Percentiles rank a stretch among this genome's conserved stretches.
These are phyloP conservation scores for Drosophila eugracilis DNA, from an alignment of 1,140 invertebrate species.

Conservation along the genomic window DNA sequence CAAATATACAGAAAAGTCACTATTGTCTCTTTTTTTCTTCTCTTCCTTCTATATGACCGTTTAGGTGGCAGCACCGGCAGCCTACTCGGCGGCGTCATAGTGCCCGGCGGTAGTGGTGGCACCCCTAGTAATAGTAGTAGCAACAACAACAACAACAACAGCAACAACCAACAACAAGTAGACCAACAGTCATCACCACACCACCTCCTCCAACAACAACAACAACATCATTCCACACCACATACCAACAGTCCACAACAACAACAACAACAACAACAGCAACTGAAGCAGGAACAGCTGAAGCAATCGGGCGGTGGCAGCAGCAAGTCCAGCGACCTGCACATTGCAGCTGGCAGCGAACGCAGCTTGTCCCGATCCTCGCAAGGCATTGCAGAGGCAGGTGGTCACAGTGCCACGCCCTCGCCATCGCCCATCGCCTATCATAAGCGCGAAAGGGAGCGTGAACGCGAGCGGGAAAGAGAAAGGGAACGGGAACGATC, in stretches of 20 bases:
- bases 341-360: constrained; percentile 50
- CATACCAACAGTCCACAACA: constrained; percentile 56
- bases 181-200: constrained; percentile 48
- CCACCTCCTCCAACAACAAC: constrained; percentile 57
- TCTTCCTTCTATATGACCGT: constrained; percentile 82
- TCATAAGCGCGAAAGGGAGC: constrained; percentile 29
- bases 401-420: constrained; percentile 53
- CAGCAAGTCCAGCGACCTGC: constrained; percentile 38
- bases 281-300: constrained; percentile 41
- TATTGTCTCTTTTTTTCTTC: constrained; percentile 85
- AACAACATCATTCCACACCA: constrained; percentile 73
- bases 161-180: constrained; percentile 67
- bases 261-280: too few relatives aligned
- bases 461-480: constrained; percentile 35
- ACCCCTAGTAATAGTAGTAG: constrained; percentile 78
- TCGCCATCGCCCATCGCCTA: constrained; percentile 52
- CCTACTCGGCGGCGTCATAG: constrained; percentile 84
- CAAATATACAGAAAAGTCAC: constrained; percentile 85
- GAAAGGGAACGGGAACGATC: constrained; percentile 52
- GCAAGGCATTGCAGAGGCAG: constrained; percentile 39
- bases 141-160: constrained; percentile 55
- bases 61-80: constrained; percentile 85
- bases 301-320: constrained; percentile 18
- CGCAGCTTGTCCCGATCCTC: constrained; percentile 61
- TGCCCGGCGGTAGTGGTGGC: constrained; percentile 79